phyloP scores from a whole-genome alignment of 2,113 vertebrate species.

The Acanthisitta chloris region DNA sequence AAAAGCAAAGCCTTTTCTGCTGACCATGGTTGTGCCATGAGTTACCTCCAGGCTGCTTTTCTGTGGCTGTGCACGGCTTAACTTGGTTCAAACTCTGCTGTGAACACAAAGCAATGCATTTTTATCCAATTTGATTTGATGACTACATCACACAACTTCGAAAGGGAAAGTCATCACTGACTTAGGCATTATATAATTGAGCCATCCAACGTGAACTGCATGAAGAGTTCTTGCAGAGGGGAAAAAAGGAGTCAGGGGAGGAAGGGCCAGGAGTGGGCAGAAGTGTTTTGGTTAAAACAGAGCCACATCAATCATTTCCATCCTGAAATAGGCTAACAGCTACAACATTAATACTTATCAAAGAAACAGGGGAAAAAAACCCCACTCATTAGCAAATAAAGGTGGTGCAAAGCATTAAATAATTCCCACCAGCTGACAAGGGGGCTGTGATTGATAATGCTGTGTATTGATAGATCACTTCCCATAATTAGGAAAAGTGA shows the following conservation, averaged over 20 bases:
- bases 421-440: slow-evolving; percentile 47
- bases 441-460: slow-evolving; percentile 40
- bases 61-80: neutral
- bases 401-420: slow-evolving; percentile 54
- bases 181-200: neutral
- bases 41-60: neutral
- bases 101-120: neutral
- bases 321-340: slow-evolving; percentile 39
- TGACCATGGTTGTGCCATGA: fast-evolving
- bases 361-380: neutral
- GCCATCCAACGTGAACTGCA: neutral
- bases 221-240: neutral
- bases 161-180: neutral
- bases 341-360: slow-evolving; percentile 52
- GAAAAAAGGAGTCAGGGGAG: neutral
- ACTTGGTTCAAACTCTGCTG: neutral
- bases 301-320: slow-evolving; percentile 40
- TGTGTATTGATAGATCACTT: slow-evolving; percentile 47
- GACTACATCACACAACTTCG: neutral
- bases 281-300: neutral
- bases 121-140: neutral
- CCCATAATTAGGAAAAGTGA: slow-evolving; percentile 47
- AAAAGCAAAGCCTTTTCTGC: neutral
- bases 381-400: slow-evolving; percentile 54
- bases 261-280: neutral